Conservation (phyloP, 2,888 invertebrate species). For the Melieria crassipennis region DNA sequence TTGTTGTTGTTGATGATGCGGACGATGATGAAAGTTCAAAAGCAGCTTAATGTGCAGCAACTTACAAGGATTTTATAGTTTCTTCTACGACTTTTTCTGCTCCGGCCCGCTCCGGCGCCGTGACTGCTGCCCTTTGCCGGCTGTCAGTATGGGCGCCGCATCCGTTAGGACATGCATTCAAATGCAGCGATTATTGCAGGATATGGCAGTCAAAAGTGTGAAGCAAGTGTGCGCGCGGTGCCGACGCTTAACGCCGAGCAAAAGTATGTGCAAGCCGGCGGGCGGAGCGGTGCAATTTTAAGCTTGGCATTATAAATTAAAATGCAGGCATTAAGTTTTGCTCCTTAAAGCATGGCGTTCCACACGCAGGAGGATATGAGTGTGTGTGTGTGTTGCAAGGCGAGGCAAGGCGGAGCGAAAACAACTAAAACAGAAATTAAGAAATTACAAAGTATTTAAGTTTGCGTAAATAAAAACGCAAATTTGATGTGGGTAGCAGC, state of each 20-base stretch:
- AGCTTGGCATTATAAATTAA: slow-evolving; percentile 58
- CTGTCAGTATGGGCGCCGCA: slow-evolving; percentile 20
- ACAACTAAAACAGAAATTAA: slow-evolving; percentile 20
- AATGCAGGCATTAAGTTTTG: slow-evolving; percentile 57
- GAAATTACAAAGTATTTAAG: slow-evolving; percentile 32
- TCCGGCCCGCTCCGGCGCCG: background rate
- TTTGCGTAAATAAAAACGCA: background rate
- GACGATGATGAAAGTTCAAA: slow-evolving; percentile 32
- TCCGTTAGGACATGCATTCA: slow-evolving; percentile 23
- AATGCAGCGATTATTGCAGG: slow-evolving; percentile 32
- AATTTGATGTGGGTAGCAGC: slow-evolving; percentile 7
- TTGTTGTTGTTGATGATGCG: slow-evolving; percentile 2
- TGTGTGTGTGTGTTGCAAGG: background rate
- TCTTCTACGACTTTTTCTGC: slow-evolving; percentile 23
- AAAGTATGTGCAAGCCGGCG: slow-evolving; percentile 13
- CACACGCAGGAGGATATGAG: slow-evolving; percentile 17
- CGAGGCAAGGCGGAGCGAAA: background rate
- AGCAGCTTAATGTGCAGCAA: slow-evolving; percentile 34
- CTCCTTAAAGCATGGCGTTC: no score
- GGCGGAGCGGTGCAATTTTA: slow-evolving; percentile 53
- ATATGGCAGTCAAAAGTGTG: background rate
- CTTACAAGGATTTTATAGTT: slow-evolving; percentile 39
- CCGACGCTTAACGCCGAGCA: slow-evolving; percentile 18
- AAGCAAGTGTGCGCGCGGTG: background rate
- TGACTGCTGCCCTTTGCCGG: slow-evolving; percentile 14